Evolutionary conservation across 2,113 vertebrate genomes (phyloP), one percentile per base, ranked within the genome.

Genomic region (Rutilus rutilus): DNA sequence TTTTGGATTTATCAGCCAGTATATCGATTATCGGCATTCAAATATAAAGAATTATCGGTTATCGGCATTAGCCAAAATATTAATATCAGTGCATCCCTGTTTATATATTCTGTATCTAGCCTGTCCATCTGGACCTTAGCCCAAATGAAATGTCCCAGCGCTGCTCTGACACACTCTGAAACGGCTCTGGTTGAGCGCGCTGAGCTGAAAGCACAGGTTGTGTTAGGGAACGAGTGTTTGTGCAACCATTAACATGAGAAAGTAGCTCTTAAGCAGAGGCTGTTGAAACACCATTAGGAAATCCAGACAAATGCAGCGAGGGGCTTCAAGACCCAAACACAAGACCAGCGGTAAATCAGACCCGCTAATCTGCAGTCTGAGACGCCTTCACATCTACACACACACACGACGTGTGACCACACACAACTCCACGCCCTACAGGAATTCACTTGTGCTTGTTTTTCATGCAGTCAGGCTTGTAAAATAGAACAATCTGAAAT

Each of bases 251-350:
- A 95, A 95, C 94, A 95, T 95, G 94, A 95, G 93, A 91, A 95
- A 94, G 86, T 91, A 92, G 91, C 90, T 88, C 88, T 90, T 93
- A 89, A 92, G 92, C 89, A 65, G 93, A 87, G 91, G 93, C 93
- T 94, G 94, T 94, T 94, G 94, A 95, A 94, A 94, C 89, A 94
- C 93, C 93, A 95, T 95, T 95, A 95, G 92, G 93, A 95, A 94
- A 95, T 94, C 92, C 93, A 95, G 95, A 95, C 91, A 94, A 94
- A 95, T 95, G 93, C 92, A 90, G 93, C 88, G 50, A 86, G 84
- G 88, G 92, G 89, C 93, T 92, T 85, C 89, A 84, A 75, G 83
- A 90, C 88, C 90, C 89, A 90, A 89, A 88, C 73, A 79, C 90
- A 88, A 90, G 89, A 91, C 78, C 89, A 64, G 90, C 92, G 90